These are phyloP conservation scores for Picathartes gymnocephalus DNA, from an alignment of 2,113 vertebrate genomes.

Conservation along the genomic window DNA sequence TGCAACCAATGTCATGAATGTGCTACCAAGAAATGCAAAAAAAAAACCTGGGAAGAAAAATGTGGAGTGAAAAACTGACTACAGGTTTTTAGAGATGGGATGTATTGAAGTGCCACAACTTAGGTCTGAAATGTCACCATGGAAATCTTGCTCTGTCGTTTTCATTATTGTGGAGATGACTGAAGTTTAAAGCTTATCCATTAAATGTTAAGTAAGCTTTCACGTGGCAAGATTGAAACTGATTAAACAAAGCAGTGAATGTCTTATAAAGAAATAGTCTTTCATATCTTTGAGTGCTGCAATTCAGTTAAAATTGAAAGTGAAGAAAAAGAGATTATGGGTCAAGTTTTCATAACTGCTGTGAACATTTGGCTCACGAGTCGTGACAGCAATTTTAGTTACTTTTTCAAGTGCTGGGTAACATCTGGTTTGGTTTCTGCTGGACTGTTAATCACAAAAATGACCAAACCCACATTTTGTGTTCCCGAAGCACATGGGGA, in stretches of 20 bases:
- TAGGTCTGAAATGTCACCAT: not conserved
- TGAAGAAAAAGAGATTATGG: not conserved
- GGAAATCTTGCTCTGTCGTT: conserved; percentile 14
- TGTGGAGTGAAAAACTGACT: not conserved
- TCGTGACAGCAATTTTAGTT: not conserved
- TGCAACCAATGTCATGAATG: not conserved
- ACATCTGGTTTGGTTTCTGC: not conserved
- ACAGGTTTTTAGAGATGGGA: not conserved
- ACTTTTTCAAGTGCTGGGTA: not conserved
- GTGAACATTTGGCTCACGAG: not conserved
- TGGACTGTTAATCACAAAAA: not conserved
- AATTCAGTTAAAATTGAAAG: not conserved
- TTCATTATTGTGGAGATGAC: conserved; percentile 16
- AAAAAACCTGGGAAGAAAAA: not conserved
- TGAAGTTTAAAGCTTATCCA: conserved; percentile 36
- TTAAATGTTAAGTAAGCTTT: conserved; percentile 47
- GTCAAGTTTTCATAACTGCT: not conserved
- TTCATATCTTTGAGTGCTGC: not conserved
- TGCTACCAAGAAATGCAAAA: not conserved
- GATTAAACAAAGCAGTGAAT: conserved; percentile 14
- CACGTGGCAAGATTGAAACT: conserved; percentile 8
- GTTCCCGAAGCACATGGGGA: not conserved
- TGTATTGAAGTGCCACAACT: not conserved
- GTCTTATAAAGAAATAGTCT: not conserved
- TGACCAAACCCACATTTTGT: not conserved